phyloP scores from a whole-genome alignment of 2,797 vertebrate genomes.

The Notolabrus celidotus region DNA sequence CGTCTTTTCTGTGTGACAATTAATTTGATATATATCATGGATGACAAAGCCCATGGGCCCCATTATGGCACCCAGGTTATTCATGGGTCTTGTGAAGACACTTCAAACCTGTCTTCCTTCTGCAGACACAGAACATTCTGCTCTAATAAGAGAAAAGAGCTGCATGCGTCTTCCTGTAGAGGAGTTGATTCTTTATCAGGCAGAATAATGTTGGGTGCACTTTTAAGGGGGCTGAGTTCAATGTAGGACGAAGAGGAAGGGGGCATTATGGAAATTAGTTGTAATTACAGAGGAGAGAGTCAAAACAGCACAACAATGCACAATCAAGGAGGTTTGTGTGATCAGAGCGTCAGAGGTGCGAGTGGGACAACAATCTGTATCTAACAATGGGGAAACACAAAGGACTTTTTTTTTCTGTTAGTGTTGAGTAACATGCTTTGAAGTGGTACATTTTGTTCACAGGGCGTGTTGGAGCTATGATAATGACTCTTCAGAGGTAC shows the following conservation, averaged over 20 bases:
- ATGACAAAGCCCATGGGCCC: constrained; percentile 69
- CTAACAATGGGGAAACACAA: constrained; percentile 58
- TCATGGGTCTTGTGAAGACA: constrained; percentile 49
- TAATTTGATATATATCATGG: constrained; percentile 75
- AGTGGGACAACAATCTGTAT: constrained; percentile 41
- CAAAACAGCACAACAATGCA: constrained; percentile 52
- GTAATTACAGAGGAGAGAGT: constrained; percentile 69
- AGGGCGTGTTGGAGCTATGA: constrained; percentile 41
- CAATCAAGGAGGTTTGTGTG: constrained; percentile 44
- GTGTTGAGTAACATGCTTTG: constrained; percentile 53
- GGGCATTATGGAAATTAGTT: constrained; percentile 58
- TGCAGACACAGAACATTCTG: constrained; percentile 46
- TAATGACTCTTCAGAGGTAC: constrained; percentile 56
- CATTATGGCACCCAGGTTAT: constrained; percentile 63
- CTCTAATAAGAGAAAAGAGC: constrained; percentile 56
- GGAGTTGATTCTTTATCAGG: constrained; percentile 35
- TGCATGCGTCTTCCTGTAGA: constrained; percentile 11
- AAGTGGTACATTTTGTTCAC: constrained; percentile 51
- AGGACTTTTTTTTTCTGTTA: constrained; percentile 56
- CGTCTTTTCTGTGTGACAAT: constrained; percentile 56
- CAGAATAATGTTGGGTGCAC: constrained; percentile 3
- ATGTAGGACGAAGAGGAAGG: not conserved
- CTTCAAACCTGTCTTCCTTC: constrained; percentile 55
- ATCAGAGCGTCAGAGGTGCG: constrained; percentile 45
- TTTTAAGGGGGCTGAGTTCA: constrained; percentile 7